phyloP scores from a whole-genome alignment of 64 coral and sea anemone species.

The Dendronephthya gigantea region DNA sequence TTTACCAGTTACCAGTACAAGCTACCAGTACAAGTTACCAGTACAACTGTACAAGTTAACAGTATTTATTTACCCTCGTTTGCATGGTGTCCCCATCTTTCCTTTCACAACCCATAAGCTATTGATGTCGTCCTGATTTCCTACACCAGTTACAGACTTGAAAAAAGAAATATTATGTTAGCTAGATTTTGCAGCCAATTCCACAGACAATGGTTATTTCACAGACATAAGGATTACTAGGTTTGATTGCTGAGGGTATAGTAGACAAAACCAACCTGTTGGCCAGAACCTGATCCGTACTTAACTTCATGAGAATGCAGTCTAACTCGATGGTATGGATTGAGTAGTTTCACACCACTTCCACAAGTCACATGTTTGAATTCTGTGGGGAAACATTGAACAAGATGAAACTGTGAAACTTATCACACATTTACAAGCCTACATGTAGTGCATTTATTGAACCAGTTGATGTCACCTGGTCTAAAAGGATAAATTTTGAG shows the following conservation, averaged over 20 bases:
- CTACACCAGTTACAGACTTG: slow-evolving; percentile 90
- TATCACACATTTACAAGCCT: neutral
- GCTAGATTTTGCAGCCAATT: neutral
- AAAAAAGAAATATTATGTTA: neutral
- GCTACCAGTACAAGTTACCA: neutral
- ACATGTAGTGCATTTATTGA: too few relatives aligned
- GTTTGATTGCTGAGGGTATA: neutral
- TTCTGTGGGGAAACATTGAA: slow-evolving; percentile 27
- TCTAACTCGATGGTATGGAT: slow-evolving; percentile 73
- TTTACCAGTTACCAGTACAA: too few relatives aligned
- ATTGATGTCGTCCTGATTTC: slow-evolving; percentile 72
- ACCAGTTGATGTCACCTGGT: too few relatives aligned
- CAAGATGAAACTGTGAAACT: neutral
- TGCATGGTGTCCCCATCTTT: slow-evolving; percentile 59
- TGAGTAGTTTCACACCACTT: slow-evolving; percentile 80
- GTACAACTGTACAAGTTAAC: slow-evolving; percentile 31
- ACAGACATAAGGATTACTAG: neutral
- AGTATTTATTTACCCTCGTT: slow-evolving; percentile 58
- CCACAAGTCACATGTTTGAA: slow-evolving; percentile 99
- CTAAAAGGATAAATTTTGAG: too few relatives aligned
- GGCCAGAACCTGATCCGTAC: slow-evolving; percentile 95
- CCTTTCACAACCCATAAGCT: slow-evolving; percentile 95
- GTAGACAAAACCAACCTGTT: slow-evolving; percentile 45
- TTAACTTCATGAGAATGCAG: slow-evolving; percentile 97
- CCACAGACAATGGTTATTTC: neutral